Conservation (phyloP, 2,797 vertebrate genomes). For the Poeciliopsis turneri region DNA sequence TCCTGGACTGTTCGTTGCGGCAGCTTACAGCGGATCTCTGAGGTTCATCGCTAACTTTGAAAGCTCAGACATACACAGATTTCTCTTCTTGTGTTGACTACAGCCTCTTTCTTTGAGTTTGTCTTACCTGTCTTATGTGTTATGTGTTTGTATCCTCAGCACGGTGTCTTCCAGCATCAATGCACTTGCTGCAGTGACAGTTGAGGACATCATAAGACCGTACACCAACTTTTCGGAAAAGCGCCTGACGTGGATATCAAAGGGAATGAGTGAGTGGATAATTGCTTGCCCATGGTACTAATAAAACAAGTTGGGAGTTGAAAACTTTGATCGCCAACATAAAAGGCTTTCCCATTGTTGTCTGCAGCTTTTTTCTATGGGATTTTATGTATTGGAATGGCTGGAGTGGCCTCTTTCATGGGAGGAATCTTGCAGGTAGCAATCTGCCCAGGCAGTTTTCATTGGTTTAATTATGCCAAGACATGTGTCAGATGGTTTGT, state of each 20-base stretch:
- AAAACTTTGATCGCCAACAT: background rate
- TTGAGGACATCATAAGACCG: constrained; percentile 90
- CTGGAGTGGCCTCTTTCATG: constrained; percentile 89
- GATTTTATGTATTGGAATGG: constrained; percentile 89
- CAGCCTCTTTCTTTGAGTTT: background rate
- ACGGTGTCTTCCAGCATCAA: constrained; percentile 96
- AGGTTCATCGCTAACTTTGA: constrained; percentile 77
- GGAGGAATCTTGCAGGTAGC: constrained; percentile 89
- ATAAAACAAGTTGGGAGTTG: background rate
- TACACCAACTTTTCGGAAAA: constrained; percentile 83
- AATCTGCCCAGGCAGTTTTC: background rate
- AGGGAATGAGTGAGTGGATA: constrained; percentile 87
- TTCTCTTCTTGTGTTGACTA: background rate
- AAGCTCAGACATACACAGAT: background rate
- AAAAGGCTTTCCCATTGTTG: background rate
- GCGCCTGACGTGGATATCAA: constrained; percentile 86
- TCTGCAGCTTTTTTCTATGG: constrained; percentile 87
- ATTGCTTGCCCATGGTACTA: background rate
- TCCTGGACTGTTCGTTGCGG: constrained; percentile 85
- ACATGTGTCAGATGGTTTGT: background rate
- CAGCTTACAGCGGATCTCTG: constrained; percentile 84
- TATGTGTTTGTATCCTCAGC: constrained; percentile 66
- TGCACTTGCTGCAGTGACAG: constrained; percentile 90
- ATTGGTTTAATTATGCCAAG: background rate
- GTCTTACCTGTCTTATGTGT: background rate